Evolutionary conservation across 2,797 vertebrate species (phyloP).

Genomic region (Perodicticus potto): DNA sequence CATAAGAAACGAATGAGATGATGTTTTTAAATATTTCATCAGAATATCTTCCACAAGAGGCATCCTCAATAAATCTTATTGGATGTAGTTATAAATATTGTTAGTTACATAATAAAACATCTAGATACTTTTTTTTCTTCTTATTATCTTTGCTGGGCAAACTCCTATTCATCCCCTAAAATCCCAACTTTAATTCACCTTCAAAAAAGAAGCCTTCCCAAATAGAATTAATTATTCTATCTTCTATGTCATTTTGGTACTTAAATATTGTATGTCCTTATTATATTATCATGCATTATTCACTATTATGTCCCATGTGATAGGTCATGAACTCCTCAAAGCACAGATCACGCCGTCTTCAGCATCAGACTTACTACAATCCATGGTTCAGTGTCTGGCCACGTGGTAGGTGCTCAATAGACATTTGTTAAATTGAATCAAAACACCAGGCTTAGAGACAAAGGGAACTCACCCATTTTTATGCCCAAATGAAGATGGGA

Average conservation of each 20-base stretch:
- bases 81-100: background rate
- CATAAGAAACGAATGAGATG: slow-evolving; percentile 29
- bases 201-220: slow-evolving; percentile 1
- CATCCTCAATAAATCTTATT: background rate
- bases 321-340: background rate
- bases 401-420: background rate
- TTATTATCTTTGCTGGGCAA: background rate
- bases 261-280: background rate
- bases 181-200: background rate
- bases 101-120: slow-evolving; percentile 25
- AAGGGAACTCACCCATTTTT: slow-evolving; percentile 49
- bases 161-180: slow-evolving; percentile 28
- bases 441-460: slow-evolving; percentile 56
- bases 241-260: background rate
- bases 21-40: background rate
- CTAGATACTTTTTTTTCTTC: background rate
- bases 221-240: slow-evolving; percentile 8
- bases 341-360: background rate
- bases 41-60: background rate
- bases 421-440: slow-evolving; percentile 46
- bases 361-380: background rate
- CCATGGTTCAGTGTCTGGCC: background rate
- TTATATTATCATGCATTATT: background rate
- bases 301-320: background rate
- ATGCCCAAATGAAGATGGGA: slow-evolving; percentile 81